Evolutionary conservation across 2,888 invertebrate genomes (phyloP), one percentile per base, ranked within the genome.

Genomic region (Tenthredo amoena): DNA sequence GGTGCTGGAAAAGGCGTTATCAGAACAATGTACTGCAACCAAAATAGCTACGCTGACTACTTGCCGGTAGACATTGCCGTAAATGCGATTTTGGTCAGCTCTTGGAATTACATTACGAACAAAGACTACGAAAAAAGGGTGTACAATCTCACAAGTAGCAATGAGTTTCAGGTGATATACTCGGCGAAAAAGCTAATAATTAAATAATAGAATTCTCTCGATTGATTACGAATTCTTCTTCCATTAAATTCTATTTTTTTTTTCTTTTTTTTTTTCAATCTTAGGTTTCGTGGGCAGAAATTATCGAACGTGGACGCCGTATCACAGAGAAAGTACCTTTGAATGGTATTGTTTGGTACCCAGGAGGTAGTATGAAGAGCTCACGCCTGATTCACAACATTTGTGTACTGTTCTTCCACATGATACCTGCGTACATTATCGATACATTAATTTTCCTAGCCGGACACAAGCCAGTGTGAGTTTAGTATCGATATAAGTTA

Each of bases 401-500:
- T 87, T 98, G 97, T 92, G 96, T 97, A 87, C 93, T 98, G 84
- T 94, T 99, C 85, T 98, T 98, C 94, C 99, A 99, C 93, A 96
- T 97, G 95, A 93, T 99, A 77, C 99, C 99, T 0, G 99, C 99
- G 0, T 95, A 98, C 85, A 92, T 98, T 76, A 95, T 98, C 47
- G 99, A 99, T 92, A 94, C 96, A 0, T 93, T 98, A 0, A 95
- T 98, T 55, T 95, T 96, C 90, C 94, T 98, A 71, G 94, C 97
- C 0, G 98, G 99, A 79, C 96, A 98, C 91, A 98, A 98, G 91
- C 98, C 98, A 87, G 95, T 98, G 98, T 98, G 94, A 96, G 97
- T 95, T 86, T 12, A 26, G 7, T 12, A n/a, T 12, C 47, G 3
- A 47, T 47, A 12, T 47, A 47, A 4, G 47, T 15, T 15, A 47